Evolutionary conservation across 2,113 vertebrate species (phyloP).

Genomic region (Laterallus jamaicensis): DNA sequence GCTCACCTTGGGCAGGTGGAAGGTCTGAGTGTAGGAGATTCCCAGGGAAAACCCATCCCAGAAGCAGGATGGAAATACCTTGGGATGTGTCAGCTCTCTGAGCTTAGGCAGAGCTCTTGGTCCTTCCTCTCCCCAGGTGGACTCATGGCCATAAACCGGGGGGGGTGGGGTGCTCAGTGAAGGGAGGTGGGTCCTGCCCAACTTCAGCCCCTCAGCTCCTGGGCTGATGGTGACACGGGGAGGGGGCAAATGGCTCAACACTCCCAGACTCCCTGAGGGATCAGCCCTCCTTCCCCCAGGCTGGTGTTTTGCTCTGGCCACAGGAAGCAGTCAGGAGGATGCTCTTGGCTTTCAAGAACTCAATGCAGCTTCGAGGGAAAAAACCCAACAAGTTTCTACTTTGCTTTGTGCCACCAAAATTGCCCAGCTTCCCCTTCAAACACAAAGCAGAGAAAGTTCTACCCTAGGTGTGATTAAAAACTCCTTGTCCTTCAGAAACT

Average conservation of each 20-base stretch:
- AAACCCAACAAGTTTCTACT: not conserved
- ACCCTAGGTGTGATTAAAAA: not conserved
- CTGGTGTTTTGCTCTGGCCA: not conserved
- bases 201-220: not conserved
- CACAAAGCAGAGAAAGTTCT: not conserved
- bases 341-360: not conserved
- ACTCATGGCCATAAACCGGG: accelerated
- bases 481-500: not conserved
- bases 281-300: not conserved
- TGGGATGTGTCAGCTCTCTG: not conserved
- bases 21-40: not conserved
- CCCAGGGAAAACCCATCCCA: too few species aligned
- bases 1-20: not conserved
- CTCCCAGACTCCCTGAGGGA: not conserved
- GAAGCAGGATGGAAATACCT: not conserved
- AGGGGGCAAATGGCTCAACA: not conserved
- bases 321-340: not conserved
- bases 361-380: not conserved
- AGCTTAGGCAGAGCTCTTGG: not conserved
- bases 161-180: not conserved
- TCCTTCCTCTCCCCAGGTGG: not conserved
- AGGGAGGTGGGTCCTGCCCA: not conserved
- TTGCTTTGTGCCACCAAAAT: not conserved
- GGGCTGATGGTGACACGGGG: not conserved
- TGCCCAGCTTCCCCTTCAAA: not conserved